A percentile compares a stretch with the other conserved stretches of the same genome.
phyloP scores from a whole-genome alignment of 2,797 vertebrate species.

The Chromobotia macracanthus region DNA sequence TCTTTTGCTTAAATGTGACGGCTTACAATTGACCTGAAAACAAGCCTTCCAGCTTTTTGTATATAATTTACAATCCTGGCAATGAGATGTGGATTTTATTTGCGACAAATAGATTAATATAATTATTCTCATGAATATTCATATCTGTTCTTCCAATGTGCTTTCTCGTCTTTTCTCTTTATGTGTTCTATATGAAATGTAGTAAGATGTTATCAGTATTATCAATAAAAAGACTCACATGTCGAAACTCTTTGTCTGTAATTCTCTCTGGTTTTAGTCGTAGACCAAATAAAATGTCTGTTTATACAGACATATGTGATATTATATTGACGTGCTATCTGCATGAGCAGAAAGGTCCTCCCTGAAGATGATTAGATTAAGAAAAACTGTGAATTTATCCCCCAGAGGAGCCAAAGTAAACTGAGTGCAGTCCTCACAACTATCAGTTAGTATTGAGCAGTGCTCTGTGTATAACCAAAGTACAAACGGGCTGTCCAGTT shows the following conservation, averaged over 20 bases:
- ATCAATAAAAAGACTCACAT: constrained; percentile 71
- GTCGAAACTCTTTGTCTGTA: constrained; percentile 55
- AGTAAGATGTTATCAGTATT: constrained; percentile 75
- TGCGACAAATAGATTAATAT: constrained; percentile 46
- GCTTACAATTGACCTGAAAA: constrained; percentile 46
- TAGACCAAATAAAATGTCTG: neutral
- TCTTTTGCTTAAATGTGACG: constrained; percentile 29
- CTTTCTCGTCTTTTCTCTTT: constrained; percentile 50
- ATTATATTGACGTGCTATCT: neutral
- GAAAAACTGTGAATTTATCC: neutral
- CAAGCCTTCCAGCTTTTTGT: constrained; percentile 55
- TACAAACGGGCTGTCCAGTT: neutral
- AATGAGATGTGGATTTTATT: constrained; percentile 58
- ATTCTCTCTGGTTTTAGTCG: neutral
- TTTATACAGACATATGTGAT: too few relatives aligned
- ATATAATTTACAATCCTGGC: constrained; percentile 53
- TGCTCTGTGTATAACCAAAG: neutral
- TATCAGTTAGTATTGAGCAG: neutral
- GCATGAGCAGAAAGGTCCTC: neutral
- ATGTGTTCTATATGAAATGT: constrained; percentile 64
- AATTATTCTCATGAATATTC: constrained; percentile 57
- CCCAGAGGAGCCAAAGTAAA: neutral
- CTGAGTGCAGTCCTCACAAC: constrained; percentile 1
- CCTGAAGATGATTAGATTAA: constrained; percentile 14
- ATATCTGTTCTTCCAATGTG: constrained; percentile 67